A percentile compares a stretch with the other conserved stretches of the same genome.
Conservation (phyloP, 1,140 invertebrate species). For the Drosophila bifasciata region DNA sequence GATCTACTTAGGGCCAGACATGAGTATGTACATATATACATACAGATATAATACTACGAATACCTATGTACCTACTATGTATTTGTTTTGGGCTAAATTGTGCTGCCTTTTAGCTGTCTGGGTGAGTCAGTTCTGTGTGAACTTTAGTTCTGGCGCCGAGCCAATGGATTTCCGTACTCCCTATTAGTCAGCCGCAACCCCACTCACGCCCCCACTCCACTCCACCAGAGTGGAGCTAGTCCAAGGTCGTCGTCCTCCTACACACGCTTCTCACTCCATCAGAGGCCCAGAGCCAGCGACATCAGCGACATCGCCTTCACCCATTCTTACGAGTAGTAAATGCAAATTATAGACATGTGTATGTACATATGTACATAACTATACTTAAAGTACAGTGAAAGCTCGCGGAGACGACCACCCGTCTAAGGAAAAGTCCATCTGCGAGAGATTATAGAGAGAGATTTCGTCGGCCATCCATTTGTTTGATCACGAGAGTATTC, state of each 20-base stretch:
- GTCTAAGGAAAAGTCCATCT: too few species aligned
- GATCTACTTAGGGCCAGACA: constrained; percentile 34
- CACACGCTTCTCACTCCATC: constrained; percentile 20
- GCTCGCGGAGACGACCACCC: too few species aligned
- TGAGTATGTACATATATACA: background rate
- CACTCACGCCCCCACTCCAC: background rate
- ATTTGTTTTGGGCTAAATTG: constrained; percentile 7
- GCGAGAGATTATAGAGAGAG: too few species aligned
- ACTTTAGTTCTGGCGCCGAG: constrained; percentile 40
- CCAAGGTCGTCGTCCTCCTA: constrained; percentile 77
- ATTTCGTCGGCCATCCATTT: too few species aligned
- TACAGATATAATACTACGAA: background rate
- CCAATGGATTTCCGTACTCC: constrained; percentile 18
- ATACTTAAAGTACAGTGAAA: too few species aligned
- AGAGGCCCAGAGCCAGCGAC: constrained; percentile 1
- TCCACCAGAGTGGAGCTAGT: constrained; percentile 7
- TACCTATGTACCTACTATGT: background rate
- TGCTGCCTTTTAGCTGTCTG: background rate
- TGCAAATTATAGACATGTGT: too few species aligned
- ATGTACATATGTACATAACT: too few species aligned
- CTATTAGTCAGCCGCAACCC: constrained; percentile 1
- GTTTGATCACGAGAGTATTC: too few species aligned
- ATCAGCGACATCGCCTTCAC: constrained; percentile 10
- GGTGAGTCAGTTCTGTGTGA: constrained; percentile 37
- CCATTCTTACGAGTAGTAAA: too few species aligned